Base-by-base conservation (phyloP, 2,888 invertebrate species). In the Dioctria linearis region DNA sequence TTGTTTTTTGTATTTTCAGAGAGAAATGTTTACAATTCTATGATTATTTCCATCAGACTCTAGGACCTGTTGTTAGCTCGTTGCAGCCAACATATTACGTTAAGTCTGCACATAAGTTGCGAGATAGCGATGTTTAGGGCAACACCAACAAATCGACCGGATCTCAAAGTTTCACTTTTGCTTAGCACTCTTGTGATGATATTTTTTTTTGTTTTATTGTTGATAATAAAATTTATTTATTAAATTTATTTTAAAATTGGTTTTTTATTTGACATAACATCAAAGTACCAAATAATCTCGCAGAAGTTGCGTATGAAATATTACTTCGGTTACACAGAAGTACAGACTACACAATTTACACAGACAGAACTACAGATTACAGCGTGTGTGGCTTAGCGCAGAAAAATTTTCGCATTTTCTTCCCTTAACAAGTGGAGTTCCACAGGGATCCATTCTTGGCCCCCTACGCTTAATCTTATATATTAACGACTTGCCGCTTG, bases 21-120 rank as follows among this genome's bases (percentile, higher is more conserved):
- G 87, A 87, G 6, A 94, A 94, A 86, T 95, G 95, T 85, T 85
- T 89, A 57, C 86, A 90, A 3, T 89, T 95, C 5, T 88, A 88
- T 65, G 86, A 91, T 5, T 95, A 94, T 85, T 87, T 94, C 11
- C 90, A 92, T n/a, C 89, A 90, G 0, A 87, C 91, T 43, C 85
- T 95, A 6, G 95, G 95, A 4, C 94, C 94, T 5, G 89, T 90
- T 49, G 86, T 92, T 69, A 79, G 83, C 49, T 81, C 83, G 3
- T 79, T 84, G 4, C 78, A 79, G 37, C 80, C 43, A 9, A 8
- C 51, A 4, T 82, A 81, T 66, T 65, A 57, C 25, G 80, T 82
- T 9, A 67, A 75, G 54, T 37, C 51, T 5, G n/a, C 40, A 3
- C n/a, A 40, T 37, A 25, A 25, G 25, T 25, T 25, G 25, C 8